A percentile compares a stretch with the other conserved stretches of the same genome.
Conservation (phyloP, 2,888 invertebrate species). For the Hipparchia semele region DNA sequence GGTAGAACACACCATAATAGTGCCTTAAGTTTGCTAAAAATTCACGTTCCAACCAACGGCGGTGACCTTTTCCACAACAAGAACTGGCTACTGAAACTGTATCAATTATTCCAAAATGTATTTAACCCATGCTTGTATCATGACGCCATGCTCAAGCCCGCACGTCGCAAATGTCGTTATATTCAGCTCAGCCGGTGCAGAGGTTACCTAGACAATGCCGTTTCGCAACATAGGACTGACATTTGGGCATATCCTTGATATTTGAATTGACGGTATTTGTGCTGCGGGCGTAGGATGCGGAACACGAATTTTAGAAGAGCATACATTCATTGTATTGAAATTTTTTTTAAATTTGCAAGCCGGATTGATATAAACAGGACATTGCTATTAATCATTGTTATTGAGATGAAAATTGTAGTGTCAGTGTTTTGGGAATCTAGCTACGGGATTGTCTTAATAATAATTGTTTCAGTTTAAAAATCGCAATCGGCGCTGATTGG, state of each 20-base stretch:
- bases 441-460: too few relatives aligned
- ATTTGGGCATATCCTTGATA: slow-evolving; percentile 81
- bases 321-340: slow-evolving; percentile 29
- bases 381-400: background rate
- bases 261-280: slow-evolving; percentile 72
- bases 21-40: background rate
- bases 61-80: slow-evolving; percentile 11
- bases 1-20: too few relatives aligned
- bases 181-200: slow-evolving; percentile 46
- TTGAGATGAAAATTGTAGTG: too few relatives aligned
- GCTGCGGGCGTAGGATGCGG: slow-evolving; percentile 67
- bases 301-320: slow-evolving; percentile 47
- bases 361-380: too few relatives aligned
- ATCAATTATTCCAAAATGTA: slow-evolving; percentile 23
- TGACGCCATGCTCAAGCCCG: slow-evolving; percentile 44
- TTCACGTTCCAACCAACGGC: background rate
- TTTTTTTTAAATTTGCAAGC: background rate
- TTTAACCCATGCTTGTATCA: slow-evolving; percentile 27
- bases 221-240: slow-evolving; percentile 70
- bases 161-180: slow-evolving; percentile 38
- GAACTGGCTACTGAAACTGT: slow-evolving; percentile 18
- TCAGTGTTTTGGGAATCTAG: too few relatives aligned
- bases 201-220: slow-evolving; percentile 63
- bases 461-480: too few relatives aligned
- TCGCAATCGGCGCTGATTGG: too few relatives aligned